Evolutionary conservation across 1,140 invertebrate genomes (phyloP).

Genomic region (Agrypnia vestita): DNA sequence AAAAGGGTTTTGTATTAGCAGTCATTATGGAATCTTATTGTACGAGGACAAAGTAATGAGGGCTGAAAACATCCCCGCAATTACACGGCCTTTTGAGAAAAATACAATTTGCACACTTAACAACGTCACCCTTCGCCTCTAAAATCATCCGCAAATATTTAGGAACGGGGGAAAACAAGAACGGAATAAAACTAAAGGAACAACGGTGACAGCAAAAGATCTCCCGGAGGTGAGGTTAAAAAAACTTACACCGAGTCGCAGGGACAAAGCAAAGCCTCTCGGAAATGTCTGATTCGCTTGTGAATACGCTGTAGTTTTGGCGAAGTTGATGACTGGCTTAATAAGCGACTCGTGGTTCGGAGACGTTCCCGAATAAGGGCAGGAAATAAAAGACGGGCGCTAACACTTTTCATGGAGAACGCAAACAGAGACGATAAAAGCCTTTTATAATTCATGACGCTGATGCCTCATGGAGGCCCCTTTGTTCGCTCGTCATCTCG

Average conservation of each 20-base stretch:
- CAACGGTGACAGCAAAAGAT: slow-evolving; percentile 13
- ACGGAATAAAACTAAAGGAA: slow-evolving; percentile 28
- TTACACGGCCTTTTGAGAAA: slow-evolving; percentile 27
- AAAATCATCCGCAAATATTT: slow-evolving; percentile 25
- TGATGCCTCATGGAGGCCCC: not conserved
- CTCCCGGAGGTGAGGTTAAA: not conserved
- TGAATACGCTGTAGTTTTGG: not conserved
- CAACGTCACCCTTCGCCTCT: slow-evolving; percentile 18
- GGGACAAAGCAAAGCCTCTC: not conserved
- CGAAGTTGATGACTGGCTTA: not conserved
- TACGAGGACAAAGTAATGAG: no score
- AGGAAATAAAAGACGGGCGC: slow-evolving; percentile 16
- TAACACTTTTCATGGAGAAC: slow-evolving; percentile 32
- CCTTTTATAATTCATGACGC: slow-evolving; percentile 33
- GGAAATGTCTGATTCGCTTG: not conserved
- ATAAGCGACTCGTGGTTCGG: not conserved
- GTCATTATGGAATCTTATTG: no score
- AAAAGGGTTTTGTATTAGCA: no score
- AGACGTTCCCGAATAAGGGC: slow-evolving; percentile 10
- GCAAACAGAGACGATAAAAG: slow-evolving; percentile 23
- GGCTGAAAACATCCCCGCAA: no score
- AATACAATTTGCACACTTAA: slow-evolving; percentile 40
- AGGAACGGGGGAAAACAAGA: slow-evolving; percentile 11
- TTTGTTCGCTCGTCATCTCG: slow-evolving; percentile 14
- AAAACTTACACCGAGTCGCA: not conserved